phyloP scores from a whole-genome alignment of 2,113 vertebrate species.

The Mustela nigripes region DNA sequence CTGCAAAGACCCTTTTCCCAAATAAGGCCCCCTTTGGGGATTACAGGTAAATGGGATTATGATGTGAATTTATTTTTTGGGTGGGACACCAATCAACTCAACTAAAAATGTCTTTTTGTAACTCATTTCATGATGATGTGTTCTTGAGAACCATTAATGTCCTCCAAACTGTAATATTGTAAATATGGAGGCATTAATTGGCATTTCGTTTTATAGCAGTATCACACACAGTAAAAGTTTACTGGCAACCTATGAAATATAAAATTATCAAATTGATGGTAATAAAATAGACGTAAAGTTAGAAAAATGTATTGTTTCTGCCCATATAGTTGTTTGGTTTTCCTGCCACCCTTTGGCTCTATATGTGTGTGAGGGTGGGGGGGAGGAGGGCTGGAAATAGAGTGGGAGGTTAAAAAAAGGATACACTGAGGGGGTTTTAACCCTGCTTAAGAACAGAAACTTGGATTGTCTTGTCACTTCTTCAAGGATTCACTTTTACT shows the following conservation, averaged over 20 bases:
- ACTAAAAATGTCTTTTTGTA: background rate
- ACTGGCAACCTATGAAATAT: background rate
- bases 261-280: background rate
- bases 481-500: constrained; percentile 43
- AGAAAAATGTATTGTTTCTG: background rate
- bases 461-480: constrained; percentile 59
- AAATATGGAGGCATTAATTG: background rate
- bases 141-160: background rate
- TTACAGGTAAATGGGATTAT: background rate
- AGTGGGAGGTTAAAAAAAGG: background rate
- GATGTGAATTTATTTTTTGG: background rate
- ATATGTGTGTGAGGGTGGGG: background rate
- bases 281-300: background rate
- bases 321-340: background rate
- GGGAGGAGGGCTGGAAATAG: background rate
- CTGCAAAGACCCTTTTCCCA: background rate
- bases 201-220: background rate
- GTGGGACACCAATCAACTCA: background rate
- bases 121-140: constrained; percentile 2
- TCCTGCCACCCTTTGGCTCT: background rate
- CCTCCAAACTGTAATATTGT: background rate
- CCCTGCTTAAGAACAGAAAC: constrained; percentile 34
- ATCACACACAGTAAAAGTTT: background rate
- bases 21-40: background rate
- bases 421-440: background rate